These are phyloP conservation scores for Thripadectes ignobilis DNA, from an alignment of 2,797 vertebrate species.

Conservation along the genomic window DNA sequence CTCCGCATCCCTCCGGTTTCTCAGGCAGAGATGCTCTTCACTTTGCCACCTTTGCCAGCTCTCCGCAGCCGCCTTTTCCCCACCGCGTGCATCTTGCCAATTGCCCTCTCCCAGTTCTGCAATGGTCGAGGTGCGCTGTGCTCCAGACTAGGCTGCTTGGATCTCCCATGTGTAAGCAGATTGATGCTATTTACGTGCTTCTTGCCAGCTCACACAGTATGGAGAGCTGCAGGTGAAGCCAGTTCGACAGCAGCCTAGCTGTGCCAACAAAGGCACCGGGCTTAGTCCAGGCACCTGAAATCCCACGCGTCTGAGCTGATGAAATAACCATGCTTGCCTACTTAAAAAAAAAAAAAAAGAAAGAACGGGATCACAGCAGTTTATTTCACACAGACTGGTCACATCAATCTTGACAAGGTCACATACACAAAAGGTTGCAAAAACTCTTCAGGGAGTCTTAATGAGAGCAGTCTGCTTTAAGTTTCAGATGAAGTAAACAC, in stretches of 20 bases:
- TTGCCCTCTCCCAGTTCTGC: background rate
- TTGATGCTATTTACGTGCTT: background rate
- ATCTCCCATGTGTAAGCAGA: background rate
- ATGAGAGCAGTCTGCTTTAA: background rate
- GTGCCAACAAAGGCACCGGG: background rate
- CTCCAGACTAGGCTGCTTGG: background rate
- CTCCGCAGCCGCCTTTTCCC: background rate
- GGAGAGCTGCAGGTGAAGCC: background rate
- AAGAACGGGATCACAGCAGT: background rate
- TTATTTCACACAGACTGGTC: background rate
- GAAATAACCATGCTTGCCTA: background rate
- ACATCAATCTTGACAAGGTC: background rate
- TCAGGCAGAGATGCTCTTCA: no score
- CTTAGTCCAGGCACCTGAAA: background rate
- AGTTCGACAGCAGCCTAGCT: background rate
- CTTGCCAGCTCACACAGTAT: background rate
- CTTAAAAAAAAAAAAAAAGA: background rate
- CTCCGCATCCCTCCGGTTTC: background rate
- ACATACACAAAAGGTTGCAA: background rate
- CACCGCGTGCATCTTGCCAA: fast-evolving
- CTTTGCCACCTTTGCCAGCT: background rate
- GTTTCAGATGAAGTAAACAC: background rate
- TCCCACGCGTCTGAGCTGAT: fast-evolving
- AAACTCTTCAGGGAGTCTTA: background rate
- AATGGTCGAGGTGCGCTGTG: fast-evolving